Conservation (phyloP, 2,888 invertebrate genomes). For the Gastrophysa polygoni region DNA sequence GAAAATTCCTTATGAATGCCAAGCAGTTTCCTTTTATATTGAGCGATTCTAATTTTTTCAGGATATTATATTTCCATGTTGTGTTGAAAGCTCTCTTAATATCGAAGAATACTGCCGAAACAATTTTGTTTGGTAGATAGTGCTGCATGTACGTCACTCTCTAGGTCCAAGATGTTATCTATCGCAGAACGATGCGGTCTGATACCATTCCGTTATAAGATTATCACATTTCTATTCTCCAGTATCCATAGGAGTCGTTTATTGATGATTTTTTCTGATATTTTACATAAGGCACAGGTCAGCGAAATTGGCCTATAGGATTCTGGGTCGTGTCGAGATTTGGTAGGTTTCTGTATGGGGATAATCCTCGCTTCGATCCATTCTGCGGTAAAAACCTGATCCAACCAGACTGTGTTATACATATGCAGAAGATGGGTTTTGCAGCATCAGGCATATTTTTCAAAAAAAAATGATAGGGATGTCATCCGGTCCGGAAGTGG, state of each 20-base stretch:
- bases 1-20: slow-evolving; percentile 6
- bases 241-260: not conserved
- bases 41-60: slow-evolving; percentile 6
- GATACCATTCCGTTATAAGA: not conserved
- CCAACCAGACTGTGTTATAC: slow-evolving; percentile 5
- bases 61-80: slow-evolving; percentile 13
- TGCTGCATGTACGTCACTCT: not conserved
- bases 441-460: no score
- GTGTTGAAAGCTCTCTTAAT: not conserved
- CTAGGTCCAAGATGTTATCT: not conserved
- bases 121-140: not conserved
- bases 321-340: not conserved
- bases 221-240: not conserved
- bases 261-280: not conserved
- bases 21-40: slow-evolving; percentile 4
- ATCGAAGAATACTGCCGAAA: slow-evolving; percentile 1
- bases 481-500: slow-evolving; percentile 11
- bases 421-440: slow-evolving; percentile 4
- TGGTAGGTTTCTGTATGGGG: slow-evolving; percentile 9
- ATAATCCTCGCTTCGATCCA: slow-evolving; percentile 6
- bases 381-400: not conserved
- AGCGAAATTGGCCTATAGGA: slow-evolving; percentile 12
- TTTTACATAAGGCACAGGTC: not conserved
- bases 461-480: slow-evolving; percentile 12
- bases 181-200: not conserved